A percentile compares a stretch with the other conserved stretches of the same genome.
These are phyloP conservation scores for Trematocara nigrifrons DNA, from an alignment of 2,113 vertebrate species.

Conservation along the genomic window DNA sequence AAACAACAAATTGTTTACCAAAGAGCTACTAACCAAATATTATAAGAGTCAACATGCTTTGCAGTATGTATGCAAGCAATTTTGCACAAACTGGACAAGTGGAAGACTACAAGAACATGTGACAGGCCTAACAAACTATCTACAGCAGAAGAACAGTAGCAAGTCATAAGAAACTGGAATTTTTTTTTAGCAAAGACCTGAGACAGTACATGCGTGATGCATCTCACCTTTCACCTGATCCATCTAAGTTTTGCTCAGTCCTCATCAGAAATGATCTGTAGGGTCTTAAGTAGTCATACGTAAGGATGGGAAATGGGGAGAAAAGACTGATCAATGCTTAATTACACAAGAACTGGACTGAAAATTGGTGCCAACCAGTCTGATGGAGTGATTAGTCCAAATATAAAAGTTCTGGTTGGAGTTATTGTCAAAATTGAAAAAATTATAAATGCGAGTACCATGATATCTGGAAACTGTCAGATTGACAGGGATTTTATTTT, in stretches of 20 bases:
- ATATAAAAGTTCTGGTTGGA: neutral
- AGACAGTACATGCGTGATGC: rapidly evolving
- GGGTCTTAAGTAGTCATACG: neutral
- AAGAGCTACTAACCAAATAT: neutral
- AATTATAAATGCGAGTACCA: rapidly evolving
- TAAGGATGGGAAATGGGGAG: neutral
- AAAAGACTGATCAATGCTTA: neutral
- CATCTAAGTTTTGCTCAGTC: rapidly evolving
- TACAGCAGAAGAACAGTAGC: neutral
- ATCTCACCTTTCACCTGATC: rapidly evolving
- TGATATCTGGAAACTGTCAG: neutral
- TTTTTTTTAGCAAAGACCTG: rapidly evolving
- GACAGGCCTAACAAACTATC: neutral
- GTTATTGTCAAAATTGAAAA: neutral
- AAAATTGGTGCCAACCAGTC: neutral
- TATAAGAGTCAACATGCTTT: neutral
- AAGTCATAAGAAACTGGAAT: neutral
- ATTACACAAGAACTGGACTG: neutral
- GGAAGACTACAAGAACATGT: neutral
- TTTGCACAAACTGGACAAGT: neutral
- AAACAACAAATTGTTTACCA: neutral
- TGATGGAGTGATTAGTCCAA: neutral
- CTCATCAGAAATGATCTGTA: neutral
- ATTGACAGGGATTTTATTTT: neutral
- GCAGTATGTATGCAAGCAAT: neutral